phyloP scores from a whole-genome alignment of 2,888 invertebrate genomes.

The Drosophila stalkeri region DNA sequence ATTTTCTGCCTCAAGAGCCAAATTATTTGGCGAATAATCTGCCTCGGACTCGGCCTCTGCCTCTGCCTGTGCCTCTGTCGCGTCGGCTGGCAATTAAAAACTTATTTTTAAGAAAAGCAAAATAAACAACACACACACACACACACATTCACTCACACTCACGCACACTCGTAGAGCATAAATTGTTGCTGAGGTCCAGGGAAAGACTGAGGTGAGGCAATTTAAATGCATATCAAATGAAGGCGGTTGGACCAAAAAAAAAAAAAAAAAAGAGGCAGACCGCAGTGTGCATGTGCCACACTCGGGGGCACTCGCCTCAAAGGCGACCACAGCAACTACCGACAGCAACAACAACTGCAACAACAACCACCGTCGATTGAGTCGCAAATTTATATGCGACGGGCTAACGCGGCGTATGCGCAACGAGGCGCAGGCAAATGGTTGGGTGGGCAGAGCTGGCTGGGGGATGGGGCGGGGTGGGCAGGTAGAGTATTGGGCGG shows the following conservation, averaged over 20 bases:
- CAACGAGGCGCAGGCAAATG: slow-evolving; percentile 50
- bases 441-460: not conserved
- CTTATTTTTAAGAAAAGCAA: slow-evolving; percentile 74
- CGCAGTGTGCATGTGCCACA: slow-evolving; percentile 62
- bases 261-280: slow-evolving; percentile 36
- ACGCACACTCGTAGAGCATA: slow-evolving; percentile 29
- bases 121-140: slow-evolving; percentile 41
- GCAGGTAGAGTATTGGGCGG: slow-evolving; percentile 12
- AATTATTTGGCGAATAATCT: slow-evolving; percentile 85
- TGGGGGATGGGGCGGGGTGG: not conserved
- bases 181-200: slow-evolving; percentile 36
- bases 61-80: slow-evolving; percentile 24
- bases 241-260: slow-evolving; percentile 54
- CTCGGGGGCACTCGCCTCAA: slow-evolving; percentile 57
- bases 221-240: slow-evolving; percentile 74
- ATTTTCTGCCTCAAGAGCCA: slow-evolving; percentile 68
- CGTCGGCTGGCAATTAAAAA: slow-evolving; percentile 68
- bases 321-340: slow-evolving; percentile 50
- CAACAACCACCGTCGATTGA: slow-evolving; percentile 63
- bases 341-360: slow-evolving; percentile 16
- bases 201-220: slow-evolving; percentile 45
- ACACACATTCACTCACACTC: slow-evolving; percentile 1
- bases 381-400: slow-evolving; percentile 74
- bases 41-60: slow-evolving; percentile 51
- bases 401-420: slow-evolving; percentile 59